Evolutionary conservation across 2,113 vertebrate genomes (phyloP).

Genomic region (Sisor rabdophorus): DNA sequence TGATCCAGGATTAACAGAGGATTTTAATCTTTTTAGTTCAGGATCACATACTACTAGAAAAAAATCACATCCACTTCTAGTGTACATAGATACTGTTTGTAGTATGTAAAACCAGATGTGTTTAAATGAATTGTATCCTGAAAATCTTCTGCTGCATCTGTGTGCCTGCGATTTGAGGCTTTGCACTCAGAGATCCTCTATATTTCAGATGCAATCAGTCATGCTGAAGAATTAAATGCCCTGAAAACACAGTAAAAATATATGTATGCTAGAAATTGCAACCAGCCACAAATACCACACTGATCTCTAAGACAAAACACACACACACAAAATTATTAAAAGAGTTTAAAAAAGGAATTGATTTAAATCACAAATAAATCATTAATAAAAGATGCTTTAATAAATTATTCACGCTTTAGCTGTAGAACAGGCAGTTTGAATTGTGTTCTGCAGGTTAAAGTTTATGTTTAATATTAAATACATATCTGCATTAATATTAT

Average conservation of each 20-base stretch:
- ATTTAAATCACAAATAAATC: conserved; percentile 35
- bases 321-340: not conserved
- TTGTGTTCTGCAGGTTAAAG: conserved; percentile 44
- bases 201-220: conserved; percentile 40
- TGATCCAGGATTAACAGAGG: no score
- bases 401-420: conserved; percentile 36
- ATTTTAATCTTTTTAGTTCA: no score
- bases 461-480: conserved; percentile 49
- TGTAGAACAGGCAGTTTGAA: conserved; percentile 30
- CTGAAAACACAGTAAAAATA: conserved; percentile 4
- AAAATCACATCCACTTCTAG: no score
- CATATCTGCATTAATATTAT: conserved; percentile 47
- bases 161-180: conserved; percentile 27
- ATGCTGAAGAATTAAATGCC: conserved; percentile 9
- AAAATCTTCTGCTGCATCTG: conserved; percentile 10
- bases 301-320: not conserved
- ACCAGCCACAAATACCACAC: conserved; percentile 15
- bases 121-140: not conserved
- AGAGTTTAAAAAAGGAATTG: not conserved
- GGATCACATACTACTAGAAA: no score
- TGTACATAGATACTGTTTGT: not conserved
- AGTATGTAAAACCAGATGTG: not conserved
- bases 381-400: conserved; percentile 49
- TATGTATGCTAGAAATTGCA: conserved; percentile 7
- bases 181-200: conserved; percentile 29